Evolutionary conservation across 2,113 vertebrate genomes (phyloP), one percentile per base, ranked within the genome.

Genomic region (Cyphomyrus plagiostoma): DNA sequence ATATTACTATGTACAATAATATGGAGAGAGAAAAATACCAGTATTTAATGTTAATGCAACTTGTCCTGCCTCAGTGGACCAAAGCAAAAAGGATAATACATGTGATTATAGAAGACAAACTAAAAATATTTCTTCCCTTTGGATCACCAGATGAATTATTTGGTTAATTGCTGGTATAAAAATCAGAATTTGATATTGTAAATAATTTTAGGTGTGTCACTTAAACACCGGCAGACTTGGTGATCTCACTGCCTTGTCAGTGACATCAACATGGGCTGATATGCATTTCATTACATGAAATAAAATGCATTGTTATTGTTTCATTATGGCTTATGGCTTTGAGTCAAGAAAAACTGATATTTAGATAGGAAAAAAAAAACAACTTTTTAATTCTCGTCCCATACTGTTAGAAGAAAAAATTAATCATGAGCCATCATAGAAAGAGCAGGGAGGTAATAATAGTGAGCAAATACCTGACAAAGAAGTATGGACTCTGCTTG

Each of bases 391-490:
- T 39, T 87, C 86, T 86, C 83, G 6, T 86, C 45, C 48, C 23
- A 6, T 48, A 50, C 50, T 52, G n/a, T 87, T 50, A 52, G 50
- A 26, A 7, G 30, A 52, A 35, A 53, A 87, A 50, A 87, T 92
- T 92, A 89, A 91, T 90, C 90, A 86, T 77, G 49, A 30, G 70
- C 86, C 90, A 92, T 92, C 89, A 77, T 91, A 92, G 91, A 93
- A 94, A 94, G 92, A 92, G 92, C 91, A 93, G 93, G 74, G 91
- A 90, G 88, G 90, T 94, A 92, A 93, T 94, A 93, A 93, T 91
- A 93, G 91, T 91, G 91, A 91, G 87, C 90, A 90, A 91, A 92
- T 92, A 91, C 52, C 13, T 91, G 92, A 94, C 92, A 93, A 92
- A 93, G 92, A 94, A 92, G 93, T 93, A 93, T 94, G 1, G 92